Conservation (phyloP, 2,113 vertebrate genomes). For the Leucoraja erinaceus region DNA sequence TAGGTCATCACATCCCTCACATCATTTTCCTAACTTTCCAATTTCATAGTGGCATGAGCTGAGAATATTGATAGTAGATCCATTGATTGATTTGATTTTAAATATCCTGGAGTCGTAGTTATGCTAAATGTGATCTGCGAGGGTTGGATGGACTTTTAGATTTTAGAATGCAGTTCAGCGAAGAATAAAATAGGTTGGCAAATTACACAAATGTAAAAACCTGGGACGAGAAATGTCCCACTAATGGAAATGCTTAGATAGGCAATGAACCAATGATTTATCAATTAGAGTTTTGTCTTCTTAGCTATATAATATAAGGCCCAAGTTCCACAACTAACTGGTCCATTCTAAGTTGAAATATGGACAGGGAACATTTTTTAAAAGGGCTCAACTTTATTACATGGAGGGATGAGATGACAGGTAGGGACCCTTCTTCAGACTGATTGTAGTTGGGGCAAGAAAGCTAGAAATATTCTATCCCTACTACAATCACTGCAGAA, state of each 20-base stretch:
- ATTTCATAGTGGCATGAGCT: constrained; percentile 33
- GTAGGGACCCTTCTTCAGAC: too few species aligned
- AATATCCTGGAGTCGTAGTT: not conserved
- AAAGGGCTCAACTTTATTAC: too few species aligned
- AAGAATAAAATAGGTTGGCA: constrained; percentile 25
- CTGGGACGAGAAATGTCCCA: not conserved
- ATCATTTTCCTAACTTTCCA: constrained; percentile 33
- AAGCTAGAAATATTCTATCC: too few species aligned
- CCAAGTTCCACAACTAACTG: too few species aligned
- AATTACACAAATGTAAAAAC: constrained; percentile 23
- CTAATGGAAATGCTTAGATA: constrained; percentile 25
- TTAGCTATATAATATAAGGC: not conserved
- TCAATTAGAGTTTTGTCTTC: not conserved
- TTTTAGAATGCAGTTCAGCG: constrained; percentile 6
- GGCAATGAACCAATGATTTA: constrained; percentile 19
- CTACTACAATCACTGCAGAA: too few species aligned
- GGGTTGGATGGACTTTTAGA: constrained; percentile 11
- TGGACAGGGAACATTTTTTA: not conserved
- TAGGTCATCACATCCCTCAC: constrained; percentile 11
- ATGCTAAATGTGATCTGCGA: constrained; percentile 21
- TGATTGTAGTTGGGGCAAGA: too few species aligned
- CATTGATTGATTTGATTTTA: constrained; percentile 14
- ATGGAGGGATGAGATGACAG: too few species aligned
- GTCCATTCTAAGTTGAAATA: not conserved
- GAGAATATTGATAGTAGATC: constrained; percentile 29